A percentile compares a stretch with the other conserved stretches of the same genome.
Conservation (phyloP, 2,113 vertebrate species). For the Ornithorhynchus anatinus region DNA sequence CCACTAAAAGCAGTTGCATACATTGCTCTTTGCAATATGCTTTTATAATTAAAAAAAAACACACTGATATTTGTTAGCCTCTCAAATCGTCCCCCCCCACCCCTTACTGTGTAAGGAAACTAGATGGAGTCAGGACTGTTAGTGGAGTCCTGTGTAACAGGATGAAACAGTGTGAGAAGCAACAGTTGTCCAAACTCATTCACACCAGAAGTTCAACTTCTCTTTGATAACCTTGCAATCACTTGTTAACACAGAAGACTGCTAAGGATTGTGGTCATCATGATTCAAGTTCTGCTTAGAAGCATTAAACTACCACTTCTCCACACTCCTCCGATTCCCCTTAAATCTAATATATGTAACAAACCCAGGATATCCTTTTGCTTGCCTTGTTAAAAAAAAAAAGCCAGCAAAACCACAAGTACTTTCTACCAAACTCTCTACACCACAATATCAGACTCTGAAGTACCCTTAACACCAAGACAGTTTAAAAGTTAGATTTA, state of each 20-base stretch:
- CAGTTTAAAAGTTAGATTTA: conserved; percentile 18
- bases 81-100: too few species aligned
- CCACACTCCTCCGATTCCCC: conserved; percentile 31
- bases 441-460: conserved; percentile 34
- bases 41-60: too few species aligned
- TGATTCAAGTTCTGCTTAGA: conserved; percentile 33
- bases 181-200: conserved; percentile 43
- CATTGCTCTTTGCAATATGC: too few species aligned
- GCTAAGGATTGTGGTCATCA: conserved; percentile 35
- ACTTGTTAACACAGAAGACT: conserved; percentile 48
- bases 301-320: conserved; percentile 20
- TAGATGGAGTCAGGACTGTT: too few species aligned
- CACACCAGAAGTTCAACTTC: too few species aligned
- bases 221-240: too few species aligned
- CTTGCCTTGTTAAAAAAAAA: conserved; percentile 52
- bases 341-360: conserved; percentile 47
- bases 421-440: conserved; percentile 44
- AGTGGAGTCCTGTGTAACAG: too few species aligned
- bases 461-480: neutral
- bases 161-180: neutral
- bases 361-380: conserved; percentile 62
- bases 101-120: too few species aligned
- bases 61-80: too few species aligned
- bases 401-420: conserved; percentile 42
- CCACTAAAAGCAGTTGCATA: too few species aligned